A percentile compares a stretch with the other conserved stretches of the same genome.
phyloP scores from a whole-genome alignment of 2,113 vertebrate species.

The Sphyrna mokarran region DNA sequence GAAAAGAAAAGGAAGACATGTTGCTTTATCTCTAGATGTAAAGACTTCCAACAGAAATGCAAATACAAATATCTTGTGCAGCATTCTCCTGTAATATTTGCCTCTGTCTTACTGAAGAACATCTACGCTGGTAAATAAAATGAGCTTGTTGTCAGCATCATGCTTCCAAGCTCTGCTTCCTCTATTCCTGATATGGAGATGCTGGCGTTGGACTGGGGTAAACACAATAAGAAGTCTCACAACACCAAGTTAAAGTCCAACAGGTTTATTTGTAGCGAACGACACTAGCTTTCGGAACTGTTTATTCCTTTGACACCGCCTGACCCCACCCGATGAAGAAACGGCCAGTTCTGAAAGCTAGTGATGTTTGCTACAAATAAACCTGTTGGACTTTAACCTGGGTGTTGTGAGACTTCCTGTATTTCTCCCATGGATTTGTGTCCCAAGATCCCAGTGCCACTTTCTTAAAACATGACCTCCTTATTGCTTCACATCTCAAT shows the following conservation, averaged over 20 bases:
- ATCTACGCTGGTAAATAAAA: neutral
- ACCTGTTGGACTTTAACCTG: no score
- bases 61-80: neutral
- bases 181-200: neutral
- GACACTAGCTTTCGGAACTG: no score
- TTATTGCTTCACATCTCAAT: neutral
- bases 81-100: neutral
- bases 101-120: neutral
- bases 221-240: no score
- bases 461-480: neutral
- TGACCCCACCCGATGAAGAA: no score
- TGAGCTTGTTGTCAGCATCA: neutral
- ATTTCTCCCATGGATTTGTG: neutral
- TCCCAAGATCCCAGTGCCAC: neutral
- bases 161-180: neutral
- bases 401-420: neutral
- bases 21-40: neutral
- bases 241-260: no score
- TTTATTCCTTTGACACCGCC: no score
- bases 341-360: no score
- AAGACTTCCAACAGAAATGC: neutral
- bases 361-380: no score
- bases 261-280: no score
- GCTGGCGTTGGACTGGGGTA: no score
- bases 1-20: neutral